Percentiles rank a stretch among this genome's conserved stretches.
These are phyloP conservation scores for Andrena hattorfiana DNA, from an alignment of 2,888 invertebrate species.

Conservation along the genomic window DNA sequence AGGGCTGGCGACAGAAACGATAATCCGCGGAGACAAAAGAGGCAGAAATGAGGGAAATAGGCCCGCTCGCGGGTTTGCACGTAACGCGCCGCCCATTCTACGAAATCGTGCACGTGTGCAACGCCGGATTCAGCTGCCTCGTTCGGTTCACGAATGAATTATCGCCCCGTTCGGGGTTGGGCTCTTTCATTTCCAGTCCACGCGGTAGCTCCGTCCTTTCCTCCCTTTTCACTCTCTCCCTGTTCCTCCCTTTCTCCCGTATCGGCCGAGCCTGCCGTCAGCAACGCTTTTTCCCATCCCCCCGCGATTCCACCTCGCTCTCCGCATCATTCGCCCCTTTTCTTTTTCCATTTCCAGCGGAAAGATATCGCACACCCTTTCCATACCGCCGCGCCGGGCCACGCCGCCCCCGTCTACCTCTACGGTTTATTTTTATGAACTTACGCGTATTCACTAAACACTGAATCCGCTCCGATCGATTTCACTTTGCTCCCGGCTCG, in stretches of 20 bases:
- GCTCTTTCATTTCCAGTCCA: constrained; percentile 84
- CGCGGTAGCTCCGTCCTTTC: constrained; percentile 79
- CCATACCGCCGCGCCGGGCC: constrained; percentile 21
- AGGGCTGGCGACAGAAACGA: not conserved
- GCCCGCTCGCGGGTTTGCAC: constrained; percentile 66
- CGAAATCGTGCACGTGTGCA: constrained; percentile 81
- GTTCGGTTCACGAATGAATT: constrained; percentile 85
- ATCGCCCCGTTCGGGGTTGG: constrained; percentile 83
- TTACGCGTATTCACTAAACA: constrained; percentile 44
- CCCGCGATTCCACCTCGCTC: constrained; percentile 60
- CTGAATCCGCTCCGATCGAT: constrained; percentile 8
- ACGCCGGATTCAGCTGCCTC: constrained; percentile 84
- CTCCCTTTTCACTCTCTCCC: constrained; percentile 69
- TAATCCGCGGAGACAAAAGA: not conserved
- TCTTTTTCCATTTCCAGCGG: constrained; percentile 69
- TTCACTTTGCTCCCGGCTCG: not conserved
- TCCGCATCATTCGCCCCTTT: constrained; percentile 61
- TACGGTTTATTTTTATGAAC: constrained; percentile 47
- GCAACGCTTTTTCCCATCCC: constrained; percentile 77
- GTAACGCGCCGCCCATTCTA: constrained; percentile 75
- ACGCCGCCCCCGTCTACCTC: constrained; percentile 24
- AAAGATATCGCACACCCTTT: constrained; percentile 65
- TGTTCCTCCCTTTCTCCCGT: constrained; percentile 60
- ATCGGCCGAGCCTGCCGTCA: constrained; percentile 79
- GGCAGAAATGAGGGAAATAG: constrained; percentile 53